Conservation (phyloP, 2,888 invertebrate genomes). For the Dugesia japonica region DNA sequence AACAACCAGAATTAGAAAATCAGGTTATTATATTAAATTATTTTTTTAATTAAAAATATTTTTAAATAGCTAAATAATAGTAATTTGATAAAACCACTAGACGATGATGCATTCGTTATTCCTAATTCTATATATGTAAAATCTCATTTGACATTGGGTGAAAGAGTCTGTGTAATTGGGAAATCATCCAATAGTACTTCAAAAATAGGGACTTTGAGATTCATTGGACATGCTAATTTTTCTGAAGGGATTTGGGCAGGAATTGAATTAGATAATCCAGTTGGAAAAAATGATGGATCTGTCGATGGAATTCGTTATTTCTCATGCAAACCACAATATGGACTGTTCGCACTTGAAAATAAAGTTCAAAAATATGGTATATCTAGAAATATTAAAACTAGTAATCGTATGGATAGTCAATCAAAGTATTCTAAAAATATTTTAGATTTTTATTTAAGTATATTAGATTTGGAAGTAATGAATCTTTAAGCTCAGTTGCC, state of each 20-base stretch:
- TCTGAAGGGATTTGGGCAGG: slow-evolving; percentile 86
- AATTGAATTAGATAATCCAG: slow-evolving; percentile 69
- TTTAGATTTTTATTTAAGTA: neutral
- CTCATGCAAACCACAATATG: slow-evolving; percentile 71
- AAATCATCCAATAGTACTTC: neutral
- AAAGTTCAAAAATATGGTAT: slow-evolving; percentile 62
- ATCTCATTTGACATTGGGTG: neutral
- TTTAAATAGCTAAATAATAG: neutral
- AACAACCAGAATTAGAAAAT: neutral
- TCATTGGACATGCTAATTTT: slow-evolving; percentile 60
- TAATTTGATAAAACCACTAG: neutral
- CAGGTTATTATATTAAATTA: neutral
- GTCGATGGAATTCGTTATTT: slow-evolving; percentile 68
- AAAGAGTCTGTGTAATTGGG: neutral
- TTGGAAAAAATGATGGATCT: slow-evolving; percentile 86
- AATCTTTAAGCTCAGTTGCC: slow-evolving; percentile 58
- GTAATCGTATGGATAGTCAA: neutral
- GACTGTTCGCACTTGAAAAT: slow-evolving; percentile 74
- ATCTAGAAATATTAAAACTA: neutral
- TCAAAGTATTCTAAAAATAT: neutral
- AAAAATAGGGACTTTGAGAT: neutral
- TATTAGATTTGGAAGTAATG: slow-evolving; percentile 53
- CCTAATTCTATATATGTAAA: neutral
- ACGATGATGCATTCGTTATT: neutral
- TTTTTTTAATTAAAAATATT: neutral